Evolutionary conservation across 1,140 invertebrate genomes (phyloP).

Genomic region (Rhysida immarginata): DNA sequence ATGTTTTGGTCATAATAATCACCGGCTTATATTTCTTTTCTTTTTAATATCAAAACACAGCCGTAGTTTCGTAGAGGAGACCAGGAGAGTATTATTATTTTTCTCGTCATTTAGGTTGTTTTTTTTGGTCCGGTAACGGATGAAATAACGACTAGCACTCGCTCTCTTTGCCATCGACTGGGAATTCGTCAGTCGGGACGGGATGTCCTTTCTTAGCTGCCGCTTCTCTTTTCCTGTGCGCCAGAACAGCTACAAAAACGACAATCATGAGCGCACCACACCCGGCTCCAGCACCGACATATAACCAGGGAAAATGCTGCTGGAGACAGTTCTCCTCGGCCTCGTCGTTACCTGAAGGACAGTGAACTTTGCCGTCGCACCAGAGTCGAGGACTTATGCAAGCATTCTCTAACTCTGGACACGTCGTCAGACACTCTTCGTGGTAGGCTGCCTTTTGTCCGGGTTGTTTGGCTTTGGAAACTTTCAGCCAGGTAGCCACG

Average conservation of each 20-base stretch:
- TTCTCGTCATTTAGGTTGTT: no score
- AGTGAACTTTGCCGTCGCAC: constrained; percentile 71
- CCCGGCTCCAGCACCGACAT: constrained; percentile 8
- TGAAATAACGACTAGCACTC: no score
- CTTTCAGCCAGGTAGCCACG: constrained; percentile 1
- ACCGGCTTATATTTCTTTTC: no score
- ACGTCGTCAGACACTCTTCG: constrained; percentile 58
- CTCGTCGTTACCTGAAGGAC: constrained; percentile 76
- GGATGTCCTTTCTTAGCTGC: constrained; percentile 10
- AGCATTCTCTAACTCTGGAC: constrained; percentile 67
- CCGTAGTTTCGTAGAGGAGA: no score
- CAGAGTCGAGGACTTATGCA: constrained; percentile 75
- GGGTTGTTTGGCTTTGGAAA: constrained; percentile 1
- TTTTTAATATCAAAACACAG: no score
- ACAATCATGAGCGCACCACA: constrained; percentile 5
- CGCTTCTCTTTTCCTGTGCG: constrained; percentile 8
- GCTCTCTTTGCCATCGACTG: constrained; percentile 8
- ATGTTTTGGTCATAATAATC: no score
- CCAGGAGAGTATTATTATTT: no score
- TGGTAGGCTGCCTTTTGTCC: constrained; percentile 26
- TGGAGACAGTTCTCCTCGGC: constrained; percentile 36
- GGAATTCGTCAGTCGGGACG: constrained; percentile 9
- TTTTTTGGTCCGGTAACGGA: no score
- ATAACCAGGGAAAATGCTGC: constrained; percentile 38
- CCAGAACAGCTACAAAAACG: background rate